A percentile compares a stretch with the other conserved stretches of the same genome.
Conservation (phyloP, 2,113 vertebrate genomes). For the Sinocyclocheilus anophthalmus region DNA sequence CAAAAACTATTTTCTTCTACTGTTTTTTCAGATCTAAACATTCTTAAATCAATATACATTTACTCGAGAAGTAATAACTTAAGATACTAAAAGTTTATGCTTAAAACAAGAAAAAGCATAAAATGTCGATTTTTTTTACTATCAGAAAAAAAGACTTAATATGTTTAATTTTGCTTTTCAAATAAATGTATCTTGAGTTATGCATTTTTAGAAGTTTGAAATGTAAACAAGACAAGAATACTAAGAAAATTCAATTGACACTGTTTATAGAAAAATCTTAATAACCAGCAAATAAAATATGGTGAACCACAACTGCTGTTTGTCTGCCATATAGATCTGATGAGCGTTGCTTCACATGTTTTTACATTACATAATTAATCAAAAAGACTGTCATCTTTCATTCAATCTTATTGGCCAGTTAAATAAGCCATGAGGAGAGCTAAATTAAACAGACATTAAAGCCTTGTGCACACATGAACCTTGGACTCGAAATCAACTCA, state of each 20-base stretch:
- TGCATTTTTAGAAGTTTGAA: not conserved
- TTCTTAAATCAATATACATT: not conserved
- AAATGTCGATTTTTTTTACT: no score
- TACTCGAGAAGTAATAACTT: not conserved
- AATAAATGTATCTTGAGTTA: no score
- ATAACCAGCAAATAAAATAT: not conserved
- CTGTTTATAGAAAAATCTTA: not conserved
- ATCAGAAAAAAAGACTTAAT: no score
- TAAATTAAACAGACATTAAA: not conserved
- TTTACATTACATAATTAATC: not conserved
- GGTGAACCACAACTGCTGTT: not conserved
- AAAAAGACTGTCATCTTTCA: not conserved
- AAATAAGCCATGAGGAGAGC: not conserved
- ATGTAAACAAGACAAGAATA: not conserved
- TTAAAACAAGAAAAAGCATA: not conserved
- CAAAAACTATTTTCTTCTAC: not conserved
- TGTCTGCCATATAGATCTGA: not conserved
- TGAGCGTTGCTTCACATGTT: not conserved
- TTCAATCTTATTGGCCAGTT: not conserved
- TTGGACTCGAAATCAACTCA: not conserved
- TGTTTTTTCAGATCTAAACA: not conserved
- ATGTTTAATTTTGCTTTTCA: no score
- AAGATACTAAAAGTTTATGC: not conserved
- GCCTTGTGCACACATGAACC: not conserved
- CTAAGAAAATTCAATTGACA: not conserved